Evolutionary conservation across 2,113 vertebrate species (phyloP).

Genomic region (Cephalopholis sonnerati): DNA sequence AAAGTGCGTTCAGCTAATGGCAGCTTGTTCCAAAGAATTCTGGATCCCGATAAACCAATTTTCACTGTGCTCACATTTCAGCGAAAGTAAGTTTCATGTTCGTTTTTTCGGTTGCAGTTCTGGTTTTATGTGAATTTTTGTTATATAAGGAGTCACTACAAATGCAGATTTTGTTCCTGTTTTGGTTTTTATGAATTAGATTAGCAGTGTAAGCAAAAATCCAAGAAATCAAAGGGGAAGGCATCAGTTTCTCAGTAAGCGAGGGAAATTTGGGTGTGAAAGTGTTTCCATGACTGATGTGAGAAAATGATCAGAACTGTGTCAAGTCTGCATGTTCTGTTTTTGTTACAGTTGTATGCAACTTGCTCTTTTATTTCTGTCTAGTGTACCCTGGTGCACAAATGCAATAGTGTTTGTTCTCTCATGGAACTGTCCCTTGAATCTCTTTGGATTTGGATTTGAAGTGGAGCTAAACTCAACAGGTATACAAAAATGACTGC

Average conservation of each 20-base stretch:
- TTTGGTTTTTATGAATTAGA: background rate
- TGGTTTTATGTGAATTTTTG: background rate
- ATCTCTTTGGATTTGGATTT: background rate
- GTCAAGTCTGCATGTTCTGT: background rate
- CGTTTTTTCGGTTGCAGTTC: slow-evolving; percentile 4
- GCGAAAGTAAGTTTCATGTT: background rate
- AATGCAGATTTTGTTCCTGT: background rate
- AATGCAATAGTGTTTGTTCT: background rate
- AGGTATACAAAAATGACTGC: background rate
- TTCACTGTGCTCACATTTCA: background rate
- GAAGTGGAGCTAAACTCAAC: background rate
- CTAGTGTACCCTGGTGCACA: too few relatives aligned
- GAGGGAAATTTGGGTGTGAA: background rate
- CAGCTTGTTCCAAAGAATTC: background rate
- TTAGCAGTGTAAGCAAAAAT: background rate
- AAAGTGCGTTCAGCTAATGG: too few relatives aligned
- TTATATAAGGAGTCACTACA: background rate
- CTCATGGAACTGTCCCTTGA: background rate
- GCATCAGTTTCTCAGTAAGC: background rate
- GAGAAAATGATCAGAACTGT: background rate
- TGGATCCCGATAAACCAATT: background rate
- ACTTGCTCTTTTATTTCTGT: background rate
- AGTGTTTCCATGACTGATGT: background rate
- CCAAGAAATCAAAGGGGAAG: too few relatives aligned
- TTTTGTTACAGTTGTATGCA: background rate